phyloP scores from a whole-genome alignment of 1,140 invertebrate genomes.

The Hypsibius dujardini region DNA sequence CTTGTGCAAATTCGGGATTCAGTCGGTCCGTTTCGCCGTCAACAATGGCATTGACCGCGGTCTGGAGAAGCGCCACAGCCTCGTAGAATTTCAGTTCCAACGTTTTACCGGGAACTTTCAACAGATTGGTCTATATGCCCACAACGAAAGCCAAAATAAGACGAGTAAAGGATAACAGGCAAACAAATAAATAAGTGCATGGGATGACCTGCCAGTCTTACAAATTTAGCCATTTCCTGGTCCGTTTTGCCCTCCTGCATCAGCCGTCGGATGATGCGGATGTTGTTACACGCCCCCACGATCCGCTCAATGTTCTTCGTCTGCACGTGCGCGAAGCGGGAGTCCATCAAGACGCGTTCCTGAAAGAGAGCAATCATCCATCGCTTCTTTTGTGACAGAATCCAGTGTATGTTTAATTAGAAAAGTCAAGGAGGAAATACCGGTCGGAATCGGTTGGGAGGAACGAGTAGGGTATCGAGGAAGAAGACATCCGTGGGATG shows the following conservation, averaged over 20 bases:
- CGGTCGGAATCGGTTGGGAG: slow-evolving; percentile 68
- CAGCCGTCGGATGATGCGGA: neutral
- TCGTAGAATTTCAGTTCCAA: slow-evolving; percentile 34
- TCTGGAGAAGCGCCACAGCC: slow-evolving; percentile 36
- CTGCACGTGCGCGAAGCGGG: slow-evolving; percentile 60
- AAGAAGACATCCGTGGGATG: slow-evolving; percentile 75
- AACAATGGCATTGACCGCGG: slow-evolving; percentile 35
- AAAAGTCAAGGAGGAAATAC: slow-evolving; percentile 33
- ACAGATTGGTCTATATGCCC: slow-evolving; percentile 22
- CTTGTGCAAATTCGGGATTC: slow-evolving; percentile 23
- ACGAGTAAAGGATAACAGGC: slow-evolving; percentile 15
- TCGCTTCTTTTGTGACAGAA: slow-evolving; percentile 2
- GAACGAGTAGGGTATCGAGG: slow-evolving; percentile 59
- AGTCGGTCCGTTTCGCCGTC: slow-evolving; percentile 36
- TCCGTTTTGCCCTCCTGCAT: slow-evolving; percentile 19
- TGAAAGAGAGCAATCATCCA: slow-evolving; percentile 23
- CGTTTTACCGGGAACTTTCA: slow-evolving; percentile 29
- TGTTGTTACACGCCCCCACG: neutral
- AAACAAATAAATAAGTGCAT: slow-evolving; percentile 19
- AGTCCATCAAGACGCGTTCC: slow-evolving; percentile 46
- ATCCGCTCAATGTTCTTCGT: slow-evolving; percentile 32
- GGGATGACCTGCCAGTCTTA: neutral
- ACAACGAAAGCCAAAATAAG: slow-evolving; percentile 16
- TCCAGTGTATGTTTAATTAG: neutral
- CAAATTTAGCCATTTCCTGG: neutral